Conservation (phyloP, 2,113 vertebrate species). For the Neotoma lepida region DNA sequence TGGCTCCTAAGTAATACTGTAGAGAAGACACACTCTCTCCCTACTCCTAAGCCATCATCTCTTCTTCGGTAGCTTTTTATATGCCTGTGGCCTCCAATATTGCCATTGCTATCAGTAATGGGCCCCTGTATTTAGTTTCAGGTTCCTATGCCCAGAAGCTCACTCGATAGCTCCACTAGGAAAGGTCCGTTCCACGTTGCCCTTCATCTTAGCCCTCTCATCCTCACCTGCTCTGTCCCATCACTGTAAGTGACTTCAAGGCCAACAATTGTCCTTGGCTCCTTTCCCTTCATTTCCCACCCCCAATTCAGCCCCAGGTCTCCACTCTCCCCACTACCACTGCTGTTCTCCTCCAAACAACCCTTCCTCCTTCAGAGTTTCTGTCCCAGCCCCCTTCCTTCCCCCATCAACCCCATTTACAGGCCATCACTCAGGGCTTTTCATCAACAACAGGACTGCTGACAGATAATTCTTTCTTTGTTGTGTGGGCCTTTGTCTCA, state of each 20-base stretch:
- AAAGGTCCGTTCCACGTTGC: background rate
- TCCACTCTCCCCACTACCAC: background rate
- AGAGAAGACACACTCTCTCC: background rate
- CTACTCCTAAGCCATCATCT: background rate
- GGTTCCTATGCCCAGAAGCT: background rate
- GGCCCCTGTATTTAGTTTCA: background rate
- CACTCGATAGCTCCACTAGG: background rate
- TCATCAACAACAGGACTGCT: fast-evolving
- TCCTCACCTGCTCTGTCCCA: background rate
- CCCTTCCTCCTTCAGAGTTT: background rate
- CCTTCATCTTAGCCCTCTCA: background rate
- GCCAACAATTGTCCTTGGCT: background rate
- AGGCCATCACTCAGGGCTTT: background rate
- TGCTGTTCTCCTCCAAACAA: background rate
- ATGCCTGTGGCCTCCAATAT: background rate
- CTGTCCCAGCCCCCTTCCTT: background rate
- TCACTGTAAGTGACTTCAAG: background rate
- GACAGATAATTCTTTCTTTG: background rate
- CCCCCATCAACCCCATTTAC: background rate
- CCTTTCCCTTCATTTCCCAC: background rate
- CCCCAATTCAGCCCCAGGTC: background rate
- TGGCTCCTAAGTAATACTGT: background rate
- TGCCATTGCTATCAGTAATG: background rate
- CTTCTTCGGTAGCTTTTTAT: background rate
- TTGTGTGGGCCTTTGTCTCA: too few species aligned